These are phyloP conservation scores for Drosophila nannoptera DNA, from an alignment of 1,140 invertebrate genomes.

Conservation along the genomic window DNA sequence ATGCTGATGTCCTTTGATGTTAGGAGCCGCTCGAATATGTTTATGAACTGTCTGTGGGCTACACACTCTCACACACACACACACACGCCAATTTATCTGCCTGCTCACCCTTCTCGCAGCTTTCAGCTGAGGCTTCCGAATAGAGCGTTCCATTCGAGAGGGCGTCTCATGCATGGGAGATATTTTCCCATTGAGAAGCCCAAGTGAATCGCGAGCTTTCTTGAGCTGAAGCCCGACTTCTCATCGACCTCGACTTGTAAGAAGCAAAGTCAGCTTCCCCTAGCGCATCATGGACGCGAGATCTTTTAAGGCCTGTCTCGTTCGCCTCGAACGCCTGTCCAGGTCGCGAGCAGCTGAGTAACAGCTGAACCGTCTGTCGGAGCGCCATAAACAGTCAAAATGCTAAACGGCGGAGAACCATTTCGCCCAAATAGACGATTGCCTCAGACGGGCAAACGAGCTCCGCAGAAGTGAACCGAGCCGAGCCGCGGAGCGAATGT, in stretches of 20 bases:
- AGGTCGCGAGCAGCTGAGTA: not conserved
- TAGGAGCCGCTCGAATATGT: conserved; percentile 9
- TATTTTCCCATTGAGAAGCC: too few species aligned
- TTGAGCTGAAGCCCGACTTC: too few species aligned
- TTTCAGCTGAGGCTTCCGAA: too few species aligned
- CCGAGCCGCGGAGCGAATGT: not conserved
- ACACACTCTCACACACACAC: not conserved
- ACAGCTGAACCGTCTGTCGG: conserved; percentile 20
- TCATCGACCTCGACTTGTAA: too few species aligned
- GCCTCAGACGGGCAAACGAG: not conserved
- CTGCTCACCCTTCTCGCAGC: too few species aligned
- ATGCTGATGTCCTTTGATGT: conserved; percentile 32
- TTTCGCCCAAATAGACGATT: conserved; percentile 29
- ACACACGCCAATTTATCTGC: not conserved
- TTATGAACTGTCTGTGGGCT: conserved; percentile 23
- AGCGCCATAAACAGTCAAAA: conserved; percentile 24
- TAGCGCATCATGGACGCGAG: too few species aligned
- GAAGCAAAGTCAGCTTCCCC: too few species aligned
- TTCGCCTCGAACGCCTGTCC: conserved; percentile 7
- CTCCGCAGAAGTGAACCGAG: not conserved
- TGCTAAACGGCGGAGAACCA: conserved; percentile 14
- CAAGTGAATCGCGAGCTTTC: too few species aligned
- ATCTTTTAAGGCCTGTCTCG: not conserved
- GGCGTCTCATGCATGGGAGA: too few species aligned
- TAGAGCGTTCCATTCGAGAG: too few species aligned